phyloP scores from a whole-genome alignment of 1,140 invertebrate species.

The Solenopsis fugax region DNA sequence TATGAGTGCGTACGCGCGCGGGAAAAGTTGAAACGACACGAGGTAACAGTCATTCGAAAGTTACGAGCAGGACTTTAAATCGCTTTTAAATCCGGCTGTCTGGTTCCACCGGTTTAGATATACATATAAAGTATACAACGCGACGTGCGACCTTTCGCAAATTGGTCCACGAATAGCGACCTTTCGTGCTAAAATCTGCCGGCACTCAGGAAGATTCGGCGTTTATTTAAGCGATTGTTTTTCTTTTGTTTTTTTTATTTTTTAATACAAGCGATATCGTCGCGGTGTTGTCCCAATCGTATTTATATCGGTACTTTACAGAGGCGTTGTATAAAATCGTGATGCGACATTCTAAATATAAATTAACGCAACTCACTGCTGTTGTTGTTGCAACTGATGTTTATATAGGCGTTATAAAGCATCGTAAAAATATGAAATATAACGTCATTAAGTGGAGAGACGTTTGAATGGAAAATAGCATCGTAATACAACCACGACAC shows the following conservation, averaged over 20 bases:
- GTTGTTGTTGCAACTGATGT: slow-evolving; percentile 26
- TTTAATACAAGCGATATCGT: not conserved
- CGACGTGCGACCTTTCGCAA: slow-evolving; percentile 64
- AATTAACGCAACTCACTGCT: slow-evolving; percentile 18
- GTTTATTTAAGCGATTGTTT: not conserved
- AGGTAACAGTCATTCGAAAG: slow-evolving; percentile 25
- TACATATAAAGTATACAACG: slow-evolving; percentile 41
- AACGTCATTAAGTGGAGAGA: slow-evolving; percentile 24
- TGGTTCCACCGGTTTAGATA: slow-evolving; percentile 63
- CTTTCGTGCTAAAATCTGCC: slow-evolving; percentile 62
- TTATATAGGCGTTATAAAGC: slow-evolving; percentile 18
- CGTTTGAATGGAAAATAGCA: slow-evolving; percentile 22
- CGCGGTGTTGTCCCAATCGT: not conserved
- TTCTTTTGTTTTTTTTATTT: not conserved
- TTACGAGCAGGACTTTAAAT: slow-evolving; percentile 62
- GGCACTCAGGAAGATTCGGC: not conserved
- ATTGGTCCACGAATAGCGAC: slow-evolving; percentile 63
- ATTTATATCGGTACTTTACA: not conserved
- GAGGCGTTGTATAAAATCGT: slow-evolving; percentile 6
- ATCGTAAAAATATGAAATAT: slow-evolving; percentile 39
- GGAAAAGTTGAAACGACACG: slow-evolving; percentile 34
- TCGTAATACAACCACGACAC: slow-evolving; percentile 8
- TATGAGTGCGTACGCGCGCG: not conserved
- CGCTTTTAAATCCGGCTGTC: slow-evolving; percentile 42
- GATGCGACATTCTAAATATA: slow-evolving; percentile 17